Percentiles rank a stretch among this genome's conserved stretches.
These are phyloP conservation scores for Rotaria magnacalcarata DNA, from an alignment of 2,888 invertebrate species.

Conservation along the genomic window DNA sequence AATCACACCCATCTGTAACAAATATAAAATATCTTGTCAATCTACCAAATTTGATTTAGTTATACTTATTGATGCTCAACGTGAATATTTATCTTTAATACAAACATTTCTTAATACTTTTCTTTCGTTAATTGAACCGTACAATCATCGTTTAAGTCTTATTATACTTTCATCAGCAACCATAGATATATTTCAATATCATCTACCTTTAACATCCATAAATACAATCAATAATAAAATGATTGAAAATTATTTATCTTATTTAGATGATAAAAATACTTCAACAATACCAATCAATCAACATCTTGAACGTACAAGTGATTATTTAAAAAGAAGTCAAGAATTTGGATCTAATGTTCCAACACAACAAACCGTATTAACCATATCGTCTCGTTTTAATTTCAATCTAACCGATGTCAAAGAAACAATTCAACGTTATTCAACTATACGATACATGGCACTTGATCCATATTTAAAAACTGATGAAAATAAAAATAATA, in stretches of 20 bases:
- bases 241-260: neutral
- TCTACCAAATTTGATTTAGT: neutral
- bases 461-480: conserved; percentile 23
- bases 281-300: neutral
- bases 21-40: conserved; percentile 5
- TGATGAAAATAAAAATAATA: neutral
- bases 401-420: neutral
- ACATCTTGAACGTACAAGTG: neutral
- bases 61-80: neutral
- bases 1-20: neutral
- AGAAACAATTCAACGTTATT: neutral
- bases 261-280: neutral
- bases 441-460: neutral
- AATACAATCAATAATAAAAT: neutral
- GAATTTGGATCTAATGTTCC: neutral
- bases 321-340: neutral
- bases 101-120: neutral
- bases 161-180: neutral
- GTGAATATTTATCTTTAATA: neutral
- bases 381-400: neutral
- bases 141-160: neutral
- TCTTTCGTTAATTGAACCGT: neutral
- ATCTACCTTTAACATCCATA: neutral
- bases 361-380: neutral
- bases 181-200: neutral